phyloP scores from a whole-genome alignment of 1,140 invertebrate genomes.

The Nilaparvata lugens region DNA sequence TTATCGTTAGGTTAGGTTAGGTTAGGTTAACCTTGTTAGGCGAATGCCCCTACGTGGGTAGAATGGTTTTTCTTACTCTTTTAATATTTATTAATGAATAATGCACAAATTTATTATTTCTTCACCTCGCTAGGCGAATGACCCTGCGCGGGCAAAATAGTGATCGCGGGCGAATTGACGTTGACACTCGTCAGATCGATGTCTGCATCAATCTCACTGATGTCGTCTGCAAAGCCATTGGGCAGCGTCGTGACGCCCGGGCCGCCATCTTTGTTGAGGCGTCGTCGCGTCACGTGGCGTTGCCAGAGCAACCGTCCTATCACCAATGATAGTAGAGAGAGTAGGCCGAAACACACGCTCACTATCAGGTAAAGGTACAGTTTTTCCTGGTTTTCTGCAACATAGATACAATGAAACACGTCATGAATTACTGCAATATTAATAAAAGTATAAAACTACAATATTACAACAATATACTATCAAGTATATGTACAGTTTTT shows the following conservation, averaged over 20 bases:
- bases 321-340: slow-evolving; percentile 56
- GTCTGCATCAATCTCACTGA: slow-evolving; percentile 61
- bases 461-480: no score
- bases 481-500: no score
- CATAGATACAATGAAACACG: no score
- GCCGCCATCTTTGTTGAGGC: slow-evolving; percentile 42
- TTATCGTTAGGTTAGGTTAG: not conserved
- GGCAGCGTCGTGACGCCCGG: slow-evolving; percentile 48
- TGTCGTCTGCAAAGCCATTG: slow-evolving; percentile 59
- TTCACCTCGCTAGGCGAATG: slow-evolving; percentile 24
- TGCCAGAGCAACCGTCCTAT: slow-evolving; percentile 53
- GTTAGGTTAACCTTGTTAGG: no score
- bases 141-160: slow-evolving; percentile 19
- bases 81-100: no score
- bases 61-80: no score
- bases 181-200: slow-evolving; percentile 47
- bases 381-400: slow-evolving; percentile 65
- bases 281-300: slow-evolving; percentile 43
- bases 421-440: no score
- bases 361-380: slow-evolving; percentile 67
- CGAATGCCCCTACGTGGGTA: no score
- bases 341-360: slow-evolving; percentile 53
- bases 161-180: slow-evolving; percentile 18
- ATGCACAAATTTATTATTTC: no score
- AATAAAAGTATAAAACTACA: no score